Base-by-base conservation (phyloP, 2,113 vertebrate species). In the Tetrax tetrax region DNA sequence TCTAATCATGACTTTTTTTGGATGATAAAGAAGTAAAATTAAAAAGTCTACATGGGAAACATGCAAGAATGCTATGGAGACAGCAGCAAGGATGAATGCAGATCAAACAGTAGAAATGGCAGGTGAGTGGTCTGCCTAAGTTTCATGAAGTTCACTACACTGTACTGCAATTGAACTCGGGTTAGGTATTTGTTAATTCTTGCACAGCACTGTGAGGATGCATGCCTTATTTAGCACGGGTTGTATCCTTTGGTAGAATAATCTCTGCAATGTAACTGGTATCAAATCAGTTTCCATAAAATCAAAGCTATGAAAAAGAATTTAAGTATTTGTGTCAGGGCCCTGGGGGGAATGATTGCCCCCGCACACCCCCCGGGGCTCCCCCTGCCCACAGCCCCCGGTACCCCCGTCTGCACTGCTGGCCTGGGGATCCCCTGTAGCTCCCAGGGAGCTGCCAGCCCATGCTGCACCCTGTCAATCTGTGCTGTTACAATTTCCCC, bases 371-470 rank as follows among this genome's bases (percentile, higher is more conserved):
- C 5, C 14, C 2, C 3, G 2, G 43, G 45, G 7, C 14, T 64
- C 8, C 31, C 56, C 25, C 10, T 60, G 12, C 7, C 37, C 10
- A 37, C 3, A 15, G 18, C 29, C 10, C 24, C 31, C 2, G 0
- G 18, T 54, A 21, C 9, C 33, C 15, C 20, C 3, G 4, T 15
- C 27, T 70, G 27, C 23, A 18, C 23, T 28, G 4, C 24, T 66
- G 18, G n/a, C 11, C 33, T 25, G 7, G 22, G 13, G 29, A 10
- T 24, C 2, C 29, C 9, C 27, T 37, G 4, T 23, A 43, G 35
- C 10, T 17, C 23, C 27, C 25, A 11, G 23, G 14, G 6, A n/a
- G 17, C 38, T 60, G 50, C 14, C n/a, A 66, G 33, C 17, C 54
- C 43, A 45, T n/a, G 7, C 43, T 51, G 24, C 29, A 47, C 48